These are phyloP conservation scores for Plebejus melissa DNA, from an alignment of 2,888 invertebrate species.

Conservation along the genomic window DNA sequence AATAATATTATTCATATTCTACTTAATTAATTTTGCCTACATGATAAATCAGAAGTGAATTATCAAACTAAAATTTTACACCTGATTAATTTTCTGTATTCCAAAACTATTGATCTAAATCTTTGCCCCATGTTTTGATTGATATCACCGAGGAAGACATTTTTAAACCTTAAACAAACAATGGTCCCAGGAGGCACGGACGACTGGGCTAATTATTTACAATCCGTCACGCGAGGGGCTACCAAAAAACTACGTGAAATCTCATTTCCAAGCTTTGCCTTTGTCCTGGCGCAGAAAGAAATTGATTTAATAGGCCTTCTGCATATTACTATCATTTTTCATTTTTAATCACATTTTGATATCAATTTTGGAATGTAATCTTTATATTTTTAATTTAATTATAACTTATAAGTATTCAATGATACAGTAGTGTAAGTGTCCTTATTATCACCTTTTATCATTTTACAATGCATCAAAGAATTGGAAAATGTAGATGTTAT, in stretches of 20 bases:
- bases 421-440: no score
- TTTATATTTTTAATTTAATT: not conserved
- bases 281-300: slow-evolving; percentile 59
- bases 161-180: slow-evolving; percentile 65
- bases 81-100: not conserved
- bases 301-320: slow-evolving; percentile 47
- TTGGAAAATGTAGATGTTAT: not conserved
- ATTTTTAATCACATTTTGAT: slow-evolving; percentile 25
- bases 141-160: slow-evolving; percentile 49
- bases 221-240: slow-evolving; percentile 69
- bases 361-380: not conserved
- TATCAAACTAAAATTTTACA: not conserved
- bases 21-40: no score
- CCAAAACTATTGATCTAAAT: not conserved
- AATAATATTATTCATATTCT: no score
- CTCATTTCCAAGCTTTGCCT: slow-evolving; percentile 70
- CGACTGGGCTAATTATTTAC: slow-evolving; percentile 76
- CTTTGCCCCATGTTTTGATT: not conserved
- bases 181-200: slow-evolving; percentile 64
- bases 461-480: no score
- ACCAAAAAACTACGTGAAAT: slow-evolving; percentile 73
- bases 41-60: no score
- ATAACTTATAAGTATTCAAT: no score
- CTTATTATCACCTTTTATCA: not conserved
- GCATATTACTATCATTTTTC: slow-evolving; percentile 36